phyloP scores from a whole-genome alignment of 2,888 invertebrate genomes.

The Neoscelio sp. region DNA sequence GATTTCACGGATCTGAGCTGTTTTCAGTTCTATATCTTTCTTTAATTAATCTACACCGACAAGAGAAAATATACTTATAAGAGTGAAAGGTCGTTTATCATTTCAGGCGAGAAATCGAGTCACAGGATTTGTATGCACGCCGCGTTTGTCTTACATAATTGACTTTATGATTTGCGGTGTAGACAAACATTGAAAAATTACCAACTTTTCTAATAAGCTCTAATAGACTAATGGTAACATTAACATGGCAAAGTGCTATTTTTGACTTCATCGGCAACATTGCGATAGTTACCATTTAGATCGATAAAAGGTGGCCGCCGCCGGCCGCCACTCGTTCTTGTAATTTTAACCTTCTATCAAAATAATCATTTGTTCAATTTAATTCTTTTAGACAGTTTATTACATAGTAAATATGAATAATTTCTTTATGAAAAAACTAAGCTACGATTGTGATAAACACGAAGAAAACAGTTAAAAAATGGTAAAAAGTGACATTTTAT shows the following conservation, averaged over 20 bases:
- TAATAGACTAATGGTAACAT: too few relatives aligned
- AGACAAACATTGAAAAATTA: not conserved
- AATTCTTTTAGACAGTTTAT: too few relatives aligned
- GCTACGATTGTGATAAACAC: conserved; percentile 6
- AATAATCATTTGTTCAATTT: too few relatives aligned
- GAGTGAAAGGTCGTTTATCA: conserved; percentile 67
- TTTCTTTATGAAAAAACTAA: conserved; percentile 13
- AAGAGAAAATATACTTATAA: conserved; percentile 54
- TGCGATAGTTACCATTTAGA: too few relatives aligned
- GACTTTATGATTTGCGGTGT: not conserved
- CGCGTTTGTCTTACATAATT: conserved; percentile 26
- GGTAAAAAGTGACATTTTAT: conserved; percentile 5
- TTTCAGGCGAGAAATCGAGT: conserved; percentile 45
- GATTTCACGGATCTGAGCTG: conserved; percentile 48
- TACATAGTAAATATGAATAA: conserved; percentile 21
- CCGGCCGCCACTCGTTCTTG: too few relatives aligned
- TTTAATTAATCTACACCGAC: conserved; percentile 59
- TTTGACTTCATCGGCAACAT: too few relatives aligned
- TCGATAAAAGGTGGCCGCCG: too few relatives aligned
- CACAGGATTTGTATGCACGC: not conserved
- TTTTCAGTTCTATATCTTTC: conserved; percentile 44
- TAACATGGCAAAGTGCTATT: too few relatives aligned
- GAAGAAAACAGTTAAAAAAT: conserved; percentile 23
- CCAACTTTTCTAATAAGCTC: too few relatives aligned
- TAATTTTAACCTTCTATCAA: too few relatives aligned